Evolutionary conservation across 2,888 invertebrate genomes (phyloP), one percentile per base, ranked within the genome.

Genomic region (Synanthedon andrenaeformis): DNA sequence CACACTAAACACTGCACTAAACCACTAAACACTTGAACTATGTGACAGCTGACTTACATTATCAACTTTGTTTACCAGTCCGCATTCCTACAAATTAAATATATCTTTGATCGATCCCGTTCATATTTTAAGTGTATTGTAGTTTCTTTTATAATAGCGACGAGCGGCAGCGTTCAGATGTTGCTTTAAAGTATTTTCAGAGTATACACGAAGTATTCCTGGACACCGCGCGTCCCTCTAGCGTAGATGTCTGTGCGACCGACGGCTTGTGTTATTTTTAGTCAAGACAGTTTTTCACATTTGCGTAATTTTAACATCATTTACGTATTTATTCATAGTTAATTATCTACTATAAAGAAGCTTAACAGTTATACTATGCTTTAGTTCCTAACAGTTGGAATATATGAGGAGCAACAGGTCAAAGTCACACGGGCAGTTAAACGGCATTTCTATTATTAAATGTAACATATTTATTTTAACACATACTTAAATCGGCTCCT

Each of bases 211-310:
- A 59, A 63, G 62, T 70, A 70, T 71, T 69, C 71, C 71, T 63
- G 68, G 66, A 67, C 58, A 55, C 58, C 61, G 65, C 62, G 62
- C 59, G 63, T 58, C 58, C 55, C 60, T 55, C 59, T 58, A 23
- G 51, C 60, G 62, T 63, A 64, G 61, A 67, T 71, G 70, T 67
- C 71, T 64, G 66, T 58, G 57, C 55, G 63, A 62, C 65, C 59
- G 62, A 59, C 60, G 57, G 72, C 68, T 62, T 59, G 70, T 69
- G 70, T 70, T 75, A 75, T 75, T 75, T 74, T 74, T 70, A 68
- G 70, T 67, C 59, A 54, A 62, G 60, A 59, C 62, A 64, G 54
- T 50, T 65, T 67, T 69, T 70, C 64, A 65, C 61, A 66, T 73
- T 72, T 72, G 68, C 72, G 72, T 70, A 74, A 71, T 72, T 67